Evolutionary conservation across 1,140 invertebrate species (phyloP), one percentile per base, ranked within the genome.

Genomic region (Musca domestica): DNA sequence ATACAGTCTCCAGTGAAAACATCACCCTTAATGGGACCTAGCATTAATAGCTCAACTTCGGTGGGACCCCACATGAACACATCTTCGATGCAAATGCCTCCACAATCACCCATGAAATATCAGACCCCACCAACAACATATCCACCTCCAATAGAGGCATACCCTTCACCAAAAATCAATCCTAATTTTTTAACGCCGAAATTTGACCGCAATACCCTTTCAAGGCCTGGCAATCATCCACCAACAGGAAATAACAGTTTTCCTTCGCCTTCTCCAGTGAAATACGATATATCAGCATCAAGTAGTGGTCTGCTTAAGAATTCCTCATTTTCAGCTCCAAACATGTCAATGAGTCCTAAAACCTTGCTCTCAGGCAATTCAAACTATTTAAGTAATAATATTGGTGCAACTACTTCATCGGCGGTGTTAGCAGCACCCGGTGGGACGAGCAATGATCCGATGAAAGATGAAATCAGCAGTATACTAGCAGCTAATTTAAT

Each of bases 151-250:
- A 81, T 81, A n/a, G 78, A 81, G 66, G 78, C 77, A 22, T 81
- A 78, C 70, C 78, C 80, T 17, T 81, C 78, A 67, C 78, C 78
- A 52, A 81, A 81, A 68, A 80, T 81, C 1, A 81, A 81, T 71
- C 78, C 78, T 0, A 81, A 79, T 64, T 81, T 81, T 70, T 46
- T 81, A 14, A 81, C 78, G 41, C 78, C 78, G 19, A 81, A 81
- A 69, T 81, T 79, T 23, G 78, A 81, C 48, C 70, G 78, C 3
- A 73, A 69, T 51, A 68, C 72, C 1, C 41, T 74, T 52, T 73
- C 74, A 23, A 69, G 74, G n/a, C 56, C 56, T 41, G 56, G 56
- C 10, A 20, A 20, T 58, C 25, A 30, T 27, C 34, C 34, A 41
- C 34, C 34, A 12, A 27, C 54, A 25, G 54, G 54, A 27, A 61